Percentiles rank a stretch among this genome's conserved stretches.
Evolutionary conservation across 2,113 vertebrate species (phyloP).

Genomic region (Leucopternis melanops): DNA sequence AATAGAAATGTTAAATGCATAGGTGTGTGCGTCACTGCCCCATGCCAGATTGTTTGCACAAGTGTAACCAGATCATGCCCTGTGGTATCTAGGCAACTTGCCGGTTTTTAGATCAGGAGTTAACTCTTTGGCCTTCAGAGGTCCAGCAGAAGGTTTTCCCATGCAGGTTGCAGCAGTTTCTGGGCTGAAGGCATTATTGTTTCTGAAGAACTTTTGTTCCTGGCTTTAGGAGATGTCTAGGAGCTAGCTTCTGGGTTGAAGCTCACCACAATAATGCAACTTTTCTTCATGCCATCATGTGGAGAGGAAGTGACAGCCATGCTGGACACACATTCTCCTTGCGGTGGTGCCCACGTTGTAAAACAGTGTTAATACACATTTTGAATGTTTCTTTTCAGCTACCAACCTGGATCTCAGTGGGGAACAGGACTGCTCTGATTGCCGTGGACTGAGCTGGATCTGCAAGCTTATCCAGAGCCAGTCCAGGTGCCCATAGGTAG

Average conservation of each 20-base stretch:
- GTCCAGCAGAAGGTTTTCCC: neutral
- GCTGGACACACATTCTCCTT: neutral
- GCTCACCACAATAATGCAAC: neutral
- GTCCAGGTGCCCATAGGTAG: neutral
- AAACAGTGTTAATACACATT: neutral
- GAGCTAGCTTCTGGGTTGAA: neutral
- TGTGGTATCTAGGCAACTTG: neutral
- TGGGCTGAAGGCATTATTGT: neutral
- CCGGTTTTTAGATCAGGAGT: neutral
- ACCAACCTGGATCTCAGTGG: accelerated
- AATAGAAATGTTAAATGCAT: neutral
- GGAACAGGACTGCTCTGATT: neutral
- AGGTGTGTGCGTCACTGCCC: neutral
- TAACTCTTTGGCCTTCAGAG: neutral
- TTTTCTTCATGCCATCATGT: neutral
- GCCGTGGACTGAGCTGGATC: neutral
- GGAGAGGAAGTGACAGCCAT: neutral
- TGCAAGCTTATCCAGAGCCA: neutral
- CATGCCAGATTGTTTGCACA: neutral
- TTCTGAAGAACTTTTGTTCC: neutral
- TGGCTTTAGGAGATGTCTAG: neutral
- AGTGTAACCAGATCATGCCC: neutral
- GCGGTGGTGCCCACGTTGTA: neutral
- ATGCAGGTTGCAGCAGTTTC: neutral
- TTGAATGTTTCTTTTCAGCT: neutral